Evolutionary conservation across 2,888 invertebrate species (phyloP).

Genomic region (Zygaena filipendulae): DNA sequence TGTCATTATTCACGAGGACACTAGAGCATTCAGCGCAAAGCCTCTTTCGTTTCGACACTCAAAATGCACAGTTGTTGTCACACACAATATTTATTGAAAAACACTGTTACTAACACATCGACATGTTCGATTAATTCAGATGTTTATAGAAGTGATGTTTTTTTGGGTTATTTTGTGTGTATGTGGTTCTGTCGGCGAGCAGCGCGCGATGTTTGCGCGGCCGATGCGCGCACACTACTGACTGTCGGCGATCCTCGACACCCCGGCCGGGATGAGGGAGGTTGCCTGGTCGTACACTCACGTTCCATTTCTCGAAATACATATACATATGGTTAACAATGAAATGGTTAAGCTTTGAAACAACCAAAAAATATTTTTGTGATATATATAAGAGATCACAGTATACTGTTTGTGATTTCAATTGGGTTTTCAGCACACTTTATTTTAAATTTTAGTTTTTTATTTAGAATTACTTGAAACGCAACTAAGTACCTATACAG

Average conservation of each 20-base stretch:
- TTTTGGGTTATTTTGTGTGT: constrained; percentile 43
- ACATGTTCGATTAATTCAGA: constrained; percentile 16
- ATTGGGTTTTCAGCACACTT: too few species aligned
- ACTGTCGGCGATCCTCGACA: constrained; percentile 44
- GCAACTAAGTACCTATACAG: too few species aligned
- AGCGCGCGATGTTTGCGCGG: constrained; percentile 26
- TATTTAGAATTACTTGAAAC: too few species aligned
- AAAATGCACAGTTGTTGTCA: constrained; percentile 18
- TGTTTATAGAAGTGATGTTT: constrained; percentile 25
- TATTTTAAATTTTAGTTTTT: too few species aligned
- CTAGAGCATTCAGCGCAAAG: constrained; percentile 33
- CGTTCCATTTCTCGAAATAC: constrained; percentile 51
- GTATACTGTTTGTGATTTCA: too few species aligned
- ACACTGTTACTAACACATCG: constrained; percentile 20
- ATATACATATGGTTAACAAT: too few species aligned
- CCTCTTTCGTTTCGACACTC: constrained; percentile 25
- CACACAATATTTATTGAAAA: constrained; percentile 20
- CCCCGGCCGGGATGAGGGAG: constrained; percentile 51
- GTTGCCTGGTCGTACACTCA: constrained; percentile 22
- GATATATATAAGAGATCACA: too few species aligned
- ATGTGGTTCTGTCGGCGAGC: constrained; percentile 30
- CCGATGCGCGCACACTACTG: constrained; percentile 40
- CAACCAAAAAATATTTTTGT: too few species aligned
- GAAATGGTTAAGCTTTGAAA: constrained; percentile 7
- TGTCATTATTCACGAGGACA: constrained; percentile 48